Evolutionary conservation across 2,797 vertebrate genomes (phyloP).

Genomic region (Chaenodraco wilsoni): DNA sequence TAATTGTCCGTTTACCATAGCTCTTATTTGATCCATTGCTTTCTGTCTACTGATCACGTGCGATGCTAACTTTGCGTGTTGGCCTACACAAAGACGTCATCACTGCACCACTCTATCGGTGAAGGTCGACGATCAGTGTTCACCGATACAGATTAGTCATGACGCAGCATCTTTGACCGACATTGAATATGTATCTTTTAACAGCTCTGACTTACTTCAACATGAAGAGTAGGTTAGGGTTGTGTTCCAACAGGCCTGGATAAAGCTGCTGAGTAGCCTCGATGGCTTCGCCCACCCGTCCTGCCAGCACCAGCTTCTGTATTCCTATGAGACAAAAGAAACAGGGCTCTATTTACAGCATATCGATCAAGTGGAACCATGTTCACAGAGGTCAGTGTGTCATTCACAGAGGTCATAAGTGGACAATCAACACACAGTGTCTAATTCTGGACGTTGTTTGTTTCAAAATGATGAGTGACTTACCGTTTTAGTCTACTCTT

Average conservation of each 20-base stretch:
- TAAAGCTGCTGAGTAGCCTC: constrained; percentile 96
- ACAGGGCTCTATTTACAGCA: constrained; percentile 7
- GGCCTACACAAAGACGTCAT: too few relatives aligned
- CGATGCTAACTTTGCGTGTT: too few relatives aligned
- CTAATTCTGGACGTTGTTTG: background rate
- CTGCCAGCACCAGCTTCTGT: constrained; percentile 97
- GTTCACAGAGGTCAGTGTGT: constrained; percentile 1
- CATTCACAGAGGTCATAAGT: background rate
- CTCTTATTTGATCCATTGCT: too few relatives aligned
- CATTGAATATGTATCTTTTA: background rate
- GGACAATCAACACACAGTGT: background rate
- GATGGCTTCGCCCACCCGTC: constrained; percentile 96
- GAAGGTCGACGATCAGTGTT: background rate
- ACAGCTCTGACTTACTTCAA: constrained; percentile 89
- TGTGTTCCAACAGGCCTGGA: constrained; percentile 95
- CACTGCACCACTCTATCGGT: too few relatives aligned
- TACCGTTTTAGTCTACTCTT: background rate
- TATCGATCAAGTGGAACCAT: constrained; percentile 2
- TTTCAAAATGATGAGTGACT: background rate
- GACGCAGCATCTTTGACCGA: background rate
- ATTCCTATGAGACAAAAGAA: constrained; percentile 85
- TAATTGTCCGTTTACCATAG: too few relatives aligned
- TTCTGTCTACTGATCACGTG: too few relatives aligned
- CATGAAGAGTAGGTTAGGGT: constrained; percentile 98
- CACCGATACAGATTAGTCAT: background rate